Base-by-base conservation (phyloP, 2,888 invertebrate species). In the Ochropacha duplaris region DNA sequence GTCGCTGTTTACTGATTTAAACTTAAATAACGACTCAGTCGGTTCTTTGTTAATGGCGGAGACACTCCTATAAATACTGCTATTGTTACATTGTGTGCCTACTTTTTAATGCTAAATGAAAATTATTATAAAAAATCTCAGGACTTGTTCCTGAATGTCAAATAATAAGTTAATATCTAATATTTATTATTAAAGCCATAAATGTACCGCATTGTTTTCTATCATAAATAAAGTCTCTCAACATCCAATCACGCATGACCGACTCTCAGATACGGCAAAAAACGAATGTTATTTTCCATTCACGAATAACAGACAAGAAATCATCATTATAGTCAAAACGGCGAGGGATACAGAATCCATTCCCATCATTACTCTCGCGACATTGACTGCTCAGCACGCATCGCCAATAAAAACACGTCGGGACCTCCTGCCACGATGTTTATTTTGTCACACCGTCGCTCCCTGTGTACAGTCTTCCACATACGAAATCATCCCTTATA, bases 361-460 rank as follows among this genome's bases (percentile, higher is more conserved):
- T 82, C 76, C 76, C 74, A 78, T 79, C 79, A 86, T 88, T 88
- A 86, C 84, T 88, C 75, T 77, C 87, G 84, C 86, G 79, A 87
- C 89, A 89, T 88, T 90, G 90, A 82, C 83, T 83, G 72, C 83
- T 77, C 84, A 84, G 83, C 86, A 80, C 79, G 84, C 79, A 72
- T 69, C 74, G 78, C 72, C 86, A 87, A 88, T 89, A 90, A 88
- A 88, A 89, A 84, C 84, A 82, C 84, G 80, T 74, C 72, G 78
- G 59, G 84, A 83, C 88, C 88, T 87, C 86, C 86, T 81, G 88
- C 79, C 62, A 74, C 71, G 81, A 79, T 84, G 88, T 88, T 89
- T 87, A 84, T 86, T 87, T 81, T 83, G 85, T 83, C 81, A 72
- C 78, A 76, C 81, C 75, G 77, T 69, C 68, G 72, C 69, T 64